Base-by-base conservation (phyloP, 2,888 invertebrate genomes). In the Bedellia somnulentella region DNA sequence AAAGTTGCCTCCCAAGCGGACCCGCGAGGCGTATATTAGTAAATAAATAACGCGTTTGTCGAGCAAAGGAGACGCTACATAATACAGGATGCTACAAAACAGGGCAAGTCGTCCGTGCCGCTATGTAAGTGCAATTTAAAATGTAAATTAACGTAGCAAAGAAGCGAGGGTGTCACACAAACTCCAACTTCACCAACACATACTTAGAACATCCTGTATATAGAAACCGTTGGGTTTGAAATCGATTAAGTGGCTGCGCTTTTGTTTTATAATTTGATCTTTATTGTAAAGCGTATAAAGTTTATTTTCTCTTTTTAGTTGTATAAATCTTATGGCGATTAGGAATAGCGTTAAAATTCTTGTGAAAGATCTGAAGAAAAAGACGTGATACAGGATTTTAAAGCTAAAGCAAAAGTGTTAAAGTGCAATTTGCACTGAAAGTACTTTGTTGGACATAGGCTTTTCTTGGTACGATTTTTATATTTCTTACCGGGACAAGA, bases 51-150 rank as follows among this genome's bases (percentile, higher is more conserved):
- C n/a, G n/a, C n/a, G n/a, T n/a, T n/a, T n/a, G n/a, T n/a, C 21
- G 27, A 32, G 29, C 36, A 37, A 35, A 5, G 22, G 30, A 31
- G 27, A 27, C 23, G 28, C 5, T 41, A 40, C 41, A 44, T 42
- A 41, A 43, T 47, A 52, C 50, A 57, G 55, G 61, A 45, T 55
- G 57, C 49, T 59, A 55, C 59, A 61, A 62, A 67, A 64, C 70
- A 59, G 56, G 49, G 49, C 57, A 57, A 64, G 54, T 66, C 64
- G 64, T 70, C 67, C 57, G 54, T 58, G n/a, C 53, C 55, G 62
- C 70, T 62, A 73, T 73, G 67, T 70, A 71, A 77, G 73, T 73
- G 76, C 75, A 76, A 76, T 77, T 77, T 76, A 77, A 77, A 77
- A 77, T 77, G 76, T 76, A 77, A 77, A 77, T 77, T 76, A 76